These are phyloP conservation scores for Drosophila melanosoma DNA, from an alignment of 2,888 invertebrate species.

Conservation along the genomic window DNA sequence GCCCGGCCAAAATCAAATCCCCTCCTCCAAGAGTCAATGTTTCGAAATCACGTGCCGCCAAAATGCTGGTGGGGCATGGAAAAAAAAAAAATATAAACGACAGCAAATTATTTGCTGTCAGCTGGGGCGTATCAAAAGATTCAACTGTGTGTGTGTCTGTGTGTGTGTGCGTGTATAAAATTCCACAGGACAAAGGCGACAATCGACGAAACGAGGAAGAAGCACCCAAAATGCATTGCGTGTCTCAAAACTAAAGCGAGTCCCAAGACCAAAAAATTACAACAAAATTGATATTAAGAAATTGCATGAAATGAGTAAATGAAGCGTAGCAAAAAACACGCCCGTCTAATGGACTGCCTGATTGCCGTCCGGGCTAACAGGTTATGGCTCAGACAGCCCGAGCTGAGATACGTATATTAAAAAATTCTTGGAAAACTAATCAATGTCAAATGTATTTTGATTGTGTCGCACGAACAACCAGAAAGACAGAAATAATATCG, in stretches of 20 bases:
- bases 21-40: slow-evolving; percentile 24
- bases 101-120: slow-evolving; percentile 70
- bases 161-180: slow-evolving; percentile 51
- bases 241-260: slow-evolving; percentile 54
- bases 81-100: slow-evolving; percentile 56
- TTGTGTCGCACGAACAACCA: slow-evolving; percentile 52
- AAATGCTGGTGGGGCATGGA: slow-evolving; percentile 29
- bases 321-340: slow-evolving; percentile 75
- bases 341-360: slow-evolving; percentile 75
- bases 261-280: slow-evolving; percentile 45
- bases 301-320: slow-evolving; percentile 78
- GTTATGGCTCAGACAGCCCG: not conserved
- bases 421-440: slow-evolving; percentile 78
- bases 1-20: not conserved
- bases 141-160: slow-evolving; percentile 8
- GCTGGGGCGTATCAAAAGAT: slow-evolving; percentile 16
- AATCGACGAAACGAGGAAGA: slow-evolving; percentile 11
- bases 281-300: slow-evolving; percentile 76
- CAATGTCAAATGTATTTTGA: slow-evolving; percentile 76
- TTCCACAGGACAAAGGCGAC: slow-evolving; percentile 50
- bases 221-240: slow-evolving; percentile 62
- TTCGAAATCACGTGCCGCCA: slow-evolving; percentile 44
- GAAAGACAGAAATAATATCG: slow-evolving; percentile 28
- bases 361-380: slow-evolving; percentile 48
- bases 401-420: slow-evolving; percentile 54